Conservation (phyloP, 2,888 invertebrate species). For the Ypsolopha scabrella region DNA sequence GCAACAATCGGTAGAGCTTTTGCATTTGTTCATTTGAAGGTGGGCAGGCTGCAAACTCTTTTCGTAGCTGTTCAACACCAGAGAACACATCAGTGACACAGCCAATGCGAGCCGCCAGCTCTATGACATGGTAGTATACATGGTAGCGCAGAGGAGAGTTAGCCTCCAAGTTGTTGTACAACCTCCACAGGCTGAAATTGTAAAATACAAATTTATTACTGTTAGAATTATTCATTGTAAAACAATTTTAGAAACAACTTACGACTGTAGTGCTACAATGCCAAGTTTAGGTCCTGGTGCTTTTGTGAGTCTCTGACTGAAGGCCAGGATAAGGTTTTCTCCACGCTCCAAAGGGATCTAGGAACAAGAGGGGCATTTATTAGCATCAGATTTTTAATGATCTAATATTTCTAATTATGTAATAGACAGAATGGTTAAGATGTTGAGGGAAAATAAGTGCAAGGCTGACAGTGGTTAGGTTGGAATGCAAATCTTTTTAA, state of each 20-base stretch:
- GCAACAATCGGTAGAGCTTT: constrained; percentile 87
- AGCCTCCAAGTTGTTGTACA: constrained; percentile 92
- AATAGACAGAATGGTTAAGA: too few relatives aligned
- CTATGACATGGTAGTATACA: constrained; percentile 92
- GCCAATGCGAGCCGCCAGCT: constrained; percentile 89
- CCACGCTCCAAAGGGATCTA: constrained; percentile 88
- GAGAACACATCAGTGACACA: constrained; percentile 87
- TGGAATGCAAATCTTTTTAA: too few relatives aligned
- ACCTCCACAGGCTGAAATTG: constrained; percentile 81
- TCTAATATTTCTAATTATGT: too few relatives aligned
- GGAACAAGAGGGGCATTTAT: constrained; percentile 7
- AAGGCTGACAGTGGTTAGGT: too few relatives aligned
- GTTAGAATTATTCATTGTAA: neutral
- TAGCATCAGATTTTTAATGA: too few relatives aligned
- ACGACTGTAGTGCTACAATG: constrained; percentile 86
- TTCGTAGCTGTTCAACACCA: constrained; percentile 85
- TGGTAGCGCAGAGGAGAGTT: constrained; percentile 89
- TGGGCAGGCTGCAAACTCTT: constrained; percentile 82
- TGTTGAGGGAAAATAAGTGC: too few relatives aligned
- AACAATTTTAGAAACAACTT: constrained; percentile 44
- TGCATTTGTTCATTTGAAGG: constrained; percentile 93
- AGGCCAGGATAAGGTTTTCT: constrained; percentile 88
- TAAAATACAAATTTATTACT: neutral
- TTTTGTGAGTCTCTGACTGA: constrained; percentile 93
- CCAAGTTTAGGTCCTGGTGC: constrained; percentile 85